Percentiles rank a stretch among this genome's conserved stretches.
Evolutionary conservation across 1,140 invertebrate genomes (phyloP).

Genomic region (Procambarus clarkii): DNA sequence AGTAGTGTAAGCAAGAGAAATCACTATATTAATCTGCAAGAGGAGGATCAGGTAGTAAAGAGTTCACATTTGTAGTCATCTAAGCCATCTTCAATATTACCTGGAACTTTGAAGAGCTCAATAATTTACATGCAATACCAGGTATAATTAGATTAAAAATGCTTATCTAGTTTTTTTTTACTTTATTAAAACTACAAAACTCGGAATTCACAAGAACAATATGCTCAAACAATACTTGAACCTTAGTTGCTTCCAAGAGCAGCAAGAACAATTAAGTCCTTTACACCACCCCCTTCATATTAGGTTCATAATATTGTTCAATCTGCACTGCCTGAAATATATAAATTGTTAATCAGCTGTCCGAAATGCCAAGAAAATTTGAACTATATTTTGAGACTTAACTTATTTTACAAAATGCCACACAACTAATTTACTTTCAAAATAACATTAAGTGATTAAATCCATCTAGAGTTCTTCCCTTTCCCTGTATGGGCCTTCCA

Average conservation of each 20-base stretch:
- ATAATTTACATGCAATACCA: too few relatives aligned
- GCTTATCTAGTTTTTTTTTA: background rate
- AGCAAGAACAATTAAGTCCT: background rate
- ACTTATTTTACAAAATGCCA: background rate
- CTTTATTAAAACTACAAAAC: slow-evolving; percentile 11
- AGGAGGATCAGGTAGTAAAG: too few relatives aligned
- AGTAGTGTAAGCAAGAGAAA: too few relatives aligned
- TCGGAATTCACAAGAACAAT: background rate
- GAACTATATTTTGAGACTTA: background rate
- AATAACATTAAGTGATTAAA: background rate
- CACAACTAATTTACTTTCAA: background rate
- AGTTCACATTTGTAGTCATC: too few relatives aligned
- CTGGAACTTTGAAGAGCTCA: too few relatives aligned
- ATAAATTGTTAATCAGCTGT: background rate
- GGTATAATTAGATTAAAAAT: background rate
- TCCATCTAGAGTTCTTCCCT: slow-evolving; percentile 72
- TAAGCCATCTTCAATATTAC: too few relatives aligned
- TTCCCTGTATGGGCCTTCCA: slow-evolving; percentile 73
- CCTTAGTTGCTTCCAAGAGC: background rate
- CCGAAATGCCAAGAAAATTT: background rate
- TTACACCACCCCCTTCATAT: slow-evolving; percentile 8
- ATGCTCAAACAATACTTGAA: background rate
- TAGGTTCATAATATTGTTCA: background rate
- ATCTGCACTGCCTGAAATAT: background rate
- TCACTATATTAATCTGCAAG: too few relatives aligned